These are phyloP conservation scores for Stercorarius parasiticus DNA, from an alignment of 2,113 vertebrate genomes.

Conservation along the genomic window DNA sequence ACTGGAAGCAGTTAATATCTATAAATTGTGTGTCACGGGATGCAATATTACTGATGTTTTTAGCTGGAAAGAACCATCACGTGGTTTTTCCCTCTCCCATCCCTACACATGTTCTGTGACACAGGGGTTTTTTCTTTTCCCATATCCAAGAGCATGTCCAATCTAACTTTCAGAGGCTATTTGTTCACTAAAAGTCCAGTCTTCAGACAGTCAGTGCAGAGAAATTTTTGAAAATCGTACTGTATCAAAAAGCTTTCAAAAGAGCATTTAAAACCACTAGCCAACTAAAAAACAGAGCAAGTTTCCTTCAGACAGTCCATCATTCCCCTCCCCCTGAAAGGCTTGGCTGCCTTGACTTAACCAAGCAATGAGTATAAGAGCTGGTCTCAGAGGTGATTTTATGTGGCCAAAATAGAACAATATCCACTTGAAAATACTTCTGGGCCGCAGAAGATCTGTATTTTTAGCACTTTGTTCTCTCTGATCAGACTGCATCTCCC, in stretches of 20 bases:
- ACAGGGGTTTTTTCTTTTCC: neutral
- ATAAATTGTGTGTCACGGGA: neutral
- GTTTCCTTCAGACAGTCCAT: neutral
- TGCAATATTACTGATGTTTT: neutral
- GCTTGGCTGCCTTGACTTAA: neutral
- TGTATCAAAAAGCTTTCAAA: neutral
- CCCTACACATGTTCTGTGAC: neutral
- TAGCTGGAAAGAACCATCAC: neutral
- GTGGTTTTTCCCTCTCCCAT: neutral
- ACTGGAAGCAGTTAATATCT: conserved; percentile 16
- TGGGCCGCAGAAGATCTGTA: neutral
- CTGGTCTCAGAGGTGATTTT: neutral
- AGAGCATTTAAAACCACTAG: neutral
- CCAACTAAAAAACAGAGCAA: neutral
- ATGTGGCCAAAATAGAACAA: neutral
- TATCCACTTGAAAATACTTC: neutral
- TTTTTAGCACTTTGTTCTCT: neutral
- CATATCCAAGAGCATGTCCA: neutral
- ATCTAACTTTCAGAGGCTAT: neutral
- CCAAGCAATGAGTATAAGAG: neutral
- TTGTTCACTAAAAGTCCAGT: neutral
- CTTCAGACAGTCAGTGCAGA: neutral
- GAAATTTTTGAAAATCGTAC: neutral
- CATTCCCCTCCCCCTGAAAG: neutral
- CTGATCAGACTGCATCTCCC: neutral